Conservation (phyloP, 2,888 invertebrate species). For the Thera britannica region DNA sequence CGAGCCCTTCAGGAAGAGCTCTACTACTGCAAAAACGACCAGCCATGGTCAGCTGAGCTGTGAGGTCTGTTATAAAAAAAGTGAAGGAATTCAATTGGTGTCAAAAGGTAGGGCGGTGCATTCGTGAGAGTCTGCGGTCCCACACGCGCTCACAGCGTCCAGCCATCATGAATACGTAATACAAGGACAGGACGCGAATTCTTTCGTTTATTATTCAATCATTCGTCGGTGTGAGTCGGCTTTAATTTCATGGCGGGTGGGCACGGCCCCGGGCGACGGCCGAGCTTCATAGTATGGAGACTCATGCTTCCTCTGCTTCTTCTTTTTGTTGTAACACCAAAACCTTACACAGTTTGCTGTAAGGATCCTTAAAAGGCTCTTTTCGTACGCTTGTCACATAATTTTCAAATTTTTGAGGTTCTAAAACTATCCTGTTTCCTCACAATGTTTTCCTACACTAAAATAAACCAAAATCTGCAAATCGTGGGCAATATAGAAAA, state of each 20-base stretch:
- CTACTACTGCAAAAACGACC: too few relatives aligned
- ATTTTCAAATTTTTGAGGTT: too few relatives aligned
- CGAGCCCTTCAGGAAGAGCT: too few relatives aligned
- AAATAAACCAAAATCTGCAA: too few relatives aligned
- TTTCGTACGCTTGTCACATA: too few relatives aligned
- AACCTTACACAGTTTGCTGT: too few relatives aligned
- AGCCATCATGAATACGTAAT: slow-evolving; percentile 84
- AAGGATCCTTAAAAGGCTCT: too few relatives aligned
- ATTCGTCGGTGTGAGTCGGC: slow-evolving; percentile 84
- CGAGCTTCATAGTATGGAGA: slow-evolving; percentile 60
- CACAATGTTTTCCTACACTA: too few relatives aligned
- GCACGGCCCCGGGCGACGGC: slow-evolving; percentile 75
- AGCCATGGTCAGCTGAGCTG: too few relatives aligned
- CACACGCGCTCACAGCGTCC: slow-evolving; percentile 55
- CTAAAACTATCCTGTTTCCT: too few relatives aligned
- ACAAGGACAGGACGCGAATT: slow-evolving; percentile 83
- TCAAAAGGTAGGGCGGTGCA: slow-evolving; percentile 25
- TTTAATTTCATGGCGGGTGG: slow-evolving; percentile 85
- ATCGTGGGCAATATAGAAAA: too few relatives aligned
- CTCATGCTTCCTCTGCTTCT: slow-evolving; percentile 43
- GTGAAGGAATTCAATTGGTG: slow-evolving; percentile 24
- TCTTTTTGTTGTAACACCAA: too few relatives aligned
- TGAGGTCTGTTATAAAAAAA: slow-evolving; percentile 1
- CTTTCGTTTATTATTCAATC: slow-evolving; percentile 86
- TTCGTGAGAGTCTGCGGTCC: slow-evolving; percentile 41